These are phyloP conservation scores for Vulpes vulpes DNA, from an alignment of 2,113 vertebrate genomes.

Conservation along the genomic window DNA sequence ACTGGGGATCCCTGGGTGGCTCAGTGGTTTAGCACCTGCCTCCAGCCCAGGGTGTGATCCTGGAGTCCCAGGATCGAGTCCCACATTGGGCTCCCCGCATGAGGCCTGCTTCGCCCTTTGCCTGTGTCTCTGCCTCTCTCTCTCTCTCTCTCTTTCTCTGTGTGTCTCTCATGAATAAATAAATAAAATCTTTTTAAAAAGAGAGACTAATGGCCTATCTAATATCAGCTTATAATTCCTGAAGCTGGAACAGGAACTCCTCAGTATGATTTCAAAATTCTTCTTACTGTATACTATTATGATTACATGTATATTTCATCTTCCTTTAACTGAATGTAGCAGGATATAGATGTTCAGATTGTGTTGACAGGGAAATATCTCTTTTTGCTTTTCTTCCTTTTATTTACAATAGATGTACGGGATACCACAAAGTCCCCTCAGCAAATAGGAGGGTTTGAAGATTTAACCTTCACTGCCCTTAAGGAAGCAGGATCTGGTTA, in stretches of 20 bases:
- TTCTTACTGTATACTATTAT: not conserved
- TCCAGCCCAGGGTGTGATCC: no score
- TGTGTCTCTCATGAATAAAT: no score
- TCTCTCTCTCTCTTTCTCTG: no score
- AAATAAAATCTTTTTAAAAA: no score
- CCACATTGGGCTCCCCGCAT: no score
- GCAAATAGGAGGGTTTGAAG: not conserved
- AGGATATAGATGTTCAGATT: not conserved
- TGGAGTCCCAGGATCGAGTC: no score
- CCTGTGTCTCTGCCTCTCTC: no score
- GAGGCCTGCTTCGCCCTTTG: no score
- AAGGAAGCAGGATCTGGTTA: not conserved
- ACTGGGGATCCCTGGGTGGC: no score
- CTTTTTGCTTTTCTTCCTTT: not conserved
- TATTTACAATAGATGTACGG: not conserved
- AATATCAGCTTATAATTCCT: not conserved
- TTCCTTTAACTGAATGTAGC: not conserved
- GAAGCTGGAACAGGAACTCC: not conserved
- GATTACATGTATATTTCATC: not conserved
- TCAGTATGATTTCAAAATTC: not conserved
- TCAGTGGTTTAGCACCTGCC: no score
- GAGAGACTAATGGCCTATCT: not conserved
- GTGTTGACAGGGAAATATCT: not conserved
- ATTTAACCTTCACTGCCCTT: not conserved
- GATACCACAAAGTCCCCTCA: not conserved